Base-by-base conservation (phyloP, 2,888 invertebrate species). In the Cacoxenus indagator region DNA sequence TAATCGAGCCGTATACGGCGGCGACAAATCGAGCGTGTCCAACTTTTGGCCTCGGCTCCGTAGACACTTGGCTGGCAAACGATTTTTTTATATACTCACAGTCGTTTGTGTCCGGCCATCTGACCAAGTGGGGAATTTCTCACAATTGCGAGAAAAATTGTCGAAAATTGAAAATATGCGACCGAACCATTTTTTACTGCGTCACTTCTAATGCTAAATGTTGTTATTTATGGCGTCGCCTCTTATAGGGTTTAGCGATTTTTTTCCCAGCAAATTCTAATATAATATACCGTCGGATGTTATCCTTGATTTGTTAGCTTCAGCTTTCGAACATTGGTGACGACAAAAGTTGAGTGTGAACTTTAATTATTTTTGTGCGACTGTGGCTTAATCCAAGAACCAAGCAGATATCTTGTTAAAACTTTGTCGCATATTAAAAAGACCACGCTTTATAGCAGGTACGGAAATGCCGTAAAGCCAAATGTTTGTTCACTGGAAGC, bases 221-320 rank as follows among this genome's bases (percentile, higher is more conserved):
- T 80, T 82, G 80, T 80, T 80, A 80, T 80, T 80, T 80, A 80
- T 83, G 89, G 65, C 91, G 89, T 61, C n/a, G 37, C 59, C 26
- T 61, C 19, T 4, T 61, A 37, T 37, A 37, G 22, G 59, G 59
- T 19, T 22, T 51, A n/a, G 51, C 17, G 19, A 51, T 14, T 11
- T 37, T 37, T 37, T 37, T 37, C 37, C 8, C 5, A 37, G 37
- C 37, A 8, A 37, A 37, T n/a, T n/a, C n/a, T n/a, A n/a, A 37
- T 37, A 11, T 11, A 37, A 37, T 37, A 11, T 37, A 37, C 37
- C 37, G 37, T 37, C 37, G 8, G 37, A 8, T 37, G 37, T 14
- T 37, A 37, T 8, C 14, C 37, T 37, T 37, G 37, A 37, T 37
- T 37, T 37, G 37, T 37, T 8, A 14, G 37, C 37, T 8, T 88